phyloP scores from a whole-genome alignment of 2,113 vertebrate species.

The Mormoops blainvillei region DNA sequence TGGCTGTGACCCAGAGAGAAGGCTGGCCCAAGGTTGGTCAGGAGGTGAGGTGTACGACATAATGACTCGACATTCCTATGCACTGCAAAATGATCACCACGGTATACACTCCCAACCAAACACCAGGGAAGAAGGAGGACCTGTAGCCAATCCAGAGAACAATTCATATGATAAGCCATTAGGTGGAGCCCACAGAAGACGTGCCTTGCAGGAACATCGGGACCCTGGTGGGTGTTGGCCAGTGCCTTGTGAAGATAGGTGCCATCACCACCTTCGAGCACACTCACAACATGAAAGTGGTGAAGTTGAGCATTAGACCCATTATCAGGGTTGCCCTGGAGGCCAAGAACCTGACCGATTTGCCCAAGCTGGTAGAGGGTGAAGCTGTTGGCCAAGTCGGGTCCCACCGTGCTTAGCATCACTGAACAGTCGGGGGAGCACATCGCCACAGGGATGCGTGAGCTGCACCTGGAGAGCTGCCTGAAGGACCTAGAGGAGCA shows the following conservation, averaged over 20 bases:
- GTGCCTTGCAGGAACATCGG: constrained; percentile 92
- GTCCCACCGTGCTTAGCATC: constrained; percentile 94
- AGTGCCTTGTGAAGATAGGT: constrained; percentile 91
- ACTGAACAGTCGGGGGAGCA: constrained; percentile 95
- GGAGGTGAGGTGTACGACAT: not conserved
- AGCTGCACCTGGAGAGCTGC: constrained; percentile 92
- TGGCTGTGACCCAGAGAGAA: not conserved
- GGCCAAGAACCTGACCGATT: constrained; percentile 88
- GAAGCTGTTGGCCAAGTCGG: constrained; percentile 90
- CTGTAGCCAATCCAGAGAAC: constrained; percentile 94
- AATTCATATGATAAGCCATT: constrained; percentile 92
- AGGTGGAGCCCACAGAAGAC: constrained; percentile 90
- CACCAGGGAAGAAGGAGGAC: constrained; percentile 75
- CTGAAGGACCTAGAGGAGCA: constrained; percentile 93
- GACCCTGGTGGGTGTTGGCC: constrained; percentile 89
- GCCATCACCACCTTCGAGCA: constrained; percentile 91
- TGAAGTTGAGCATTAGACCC: constrained; percentile 92
- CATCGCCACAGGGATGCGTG: constrained; percentile 89
- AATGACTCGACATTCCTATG: not conserved
- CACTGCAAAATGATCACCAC: not conserved
- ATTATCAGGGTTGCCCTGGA: constrained; percentile 87
- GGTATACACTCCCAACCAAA: not conserved
- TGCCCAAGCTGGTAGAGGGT: constrained; percentile 92
- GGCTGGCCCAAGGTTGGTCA: not conserved
- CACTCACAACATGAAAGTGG: constrained; percentile 91